These are phyloP conservation scores for Ceratitis capitata DNA, from an alignment of 1,140 invertebrate genomes.

Conservation along the genomic window DNA sequence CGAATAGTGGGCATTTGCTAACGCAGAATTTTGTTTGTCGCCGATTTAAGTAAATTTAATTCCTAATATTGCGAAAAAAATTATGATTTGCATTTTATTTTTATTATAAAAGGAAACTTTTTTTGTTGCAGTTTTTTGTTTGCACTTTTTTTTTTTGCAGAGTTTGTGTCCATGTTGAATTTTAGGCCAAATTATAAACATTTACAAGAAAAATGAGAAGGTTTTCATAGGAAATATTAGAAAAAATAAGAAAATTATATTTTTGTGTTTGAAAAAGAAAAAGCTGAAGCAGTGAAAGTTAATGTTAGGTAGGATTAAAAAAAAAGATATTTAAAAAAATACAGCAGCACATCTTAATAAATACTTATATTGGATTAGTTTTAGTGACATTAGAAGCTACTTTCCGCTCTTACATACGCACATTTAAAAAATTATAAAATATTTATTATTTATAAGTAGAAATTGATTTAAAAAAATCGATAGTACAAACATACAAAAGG, in stretches of 20 bases:
- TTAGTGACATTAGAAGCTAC: neutral
- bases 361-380: neutral
- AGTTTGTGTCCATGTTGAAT: neutral
- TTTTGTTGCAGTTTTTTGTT: too few species aligned
- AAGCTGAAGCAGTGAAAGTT: neutral
- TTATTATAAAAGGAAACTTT: too few species aligned
- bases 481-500: too few species aligned
- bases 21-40: neutral
- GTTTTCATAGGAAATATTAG: neutral
- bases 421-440: neutral
- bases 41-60: neutral
- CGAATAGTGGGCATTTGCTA: neutral
- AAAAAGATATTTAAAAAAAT: neutral
- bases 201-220: neutral
- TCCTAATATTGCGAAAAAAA: neutral
- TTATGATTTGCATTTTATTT: neutral
- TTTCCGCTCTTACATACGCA: neutral
- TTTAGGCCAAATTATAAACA: neutral
- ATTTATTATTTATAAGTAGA: too few species aligned
- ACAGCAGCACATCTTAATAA: neutral
- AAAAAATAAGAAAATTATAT: neutral
- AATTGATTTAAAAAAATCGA: too few species aligned
- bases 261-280: neutral
- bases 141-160: too few species aligned
- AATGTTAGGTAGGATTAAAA: neutral